Evolutionary conservation across 1,140 invertebrate species (phyloP).

Genomic region (Metopolophium dirhodum): DNA sequence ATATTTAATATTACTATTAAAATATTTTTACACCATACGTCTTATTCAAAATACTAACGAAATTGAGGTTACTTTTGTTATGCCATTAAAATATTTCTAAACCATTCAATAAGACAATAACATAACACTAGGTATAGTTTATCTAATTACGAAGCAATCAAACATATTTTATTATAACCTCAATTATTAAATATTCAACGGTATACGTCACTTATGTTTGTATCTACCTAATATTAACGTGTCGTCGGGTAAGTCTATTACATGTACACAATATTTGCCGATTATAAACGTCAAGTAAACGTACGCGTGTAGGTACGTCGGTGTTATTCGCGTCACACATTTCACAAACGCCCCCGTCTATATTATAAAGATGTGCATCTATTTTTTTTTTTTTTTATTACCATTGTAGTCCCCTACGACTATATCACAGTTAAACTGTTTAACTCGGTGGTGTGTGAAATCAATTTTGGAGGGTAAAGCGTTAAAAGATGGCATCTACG

Average conservation of each 20-base stretch:
- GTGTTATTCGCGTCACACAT: neutral
- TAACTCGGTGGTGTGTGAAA: neutral
- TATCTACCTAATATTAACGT: neutral
- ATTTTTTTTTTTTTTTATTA: constrained; percentile 27
- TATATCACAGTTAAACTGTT: neutral
- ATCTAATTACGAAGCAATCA: neutral
- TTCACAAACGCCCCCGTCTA: neutral
- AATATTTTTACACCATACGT: neutral
- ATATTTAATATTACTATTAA: neutral
- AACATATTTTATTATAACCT: neutral
- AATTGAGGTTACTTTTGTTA: neutral
- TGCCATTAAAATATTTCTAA: neutral
- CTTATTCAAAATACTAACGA: neutral
- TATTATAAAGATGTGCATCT: neutral
- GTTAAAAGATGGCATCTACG: constrained; percentile 45
- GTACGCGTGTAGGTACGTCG: neutral
- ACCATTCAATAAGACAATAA: neutral
- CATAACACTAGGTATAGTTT: neutral
- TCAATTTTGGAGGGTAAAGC: constrained; percentile 41
- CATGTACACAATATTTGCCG: neutral
- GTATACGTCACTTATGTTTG: neutral
- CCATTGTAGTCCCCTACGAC: neutral
- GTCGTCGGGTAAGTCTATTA: neutral
- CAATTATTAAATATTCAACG: neutral
- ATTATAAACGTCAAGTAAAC: neutral